A percentile compares a stretch with the other conserved stretches of the same genome.
These are phyloP conservation scores for Urosaurus nigricauda DNA, from an alignment of 2,797 vertebrate species.

Conservation along the genomic window DNA sequence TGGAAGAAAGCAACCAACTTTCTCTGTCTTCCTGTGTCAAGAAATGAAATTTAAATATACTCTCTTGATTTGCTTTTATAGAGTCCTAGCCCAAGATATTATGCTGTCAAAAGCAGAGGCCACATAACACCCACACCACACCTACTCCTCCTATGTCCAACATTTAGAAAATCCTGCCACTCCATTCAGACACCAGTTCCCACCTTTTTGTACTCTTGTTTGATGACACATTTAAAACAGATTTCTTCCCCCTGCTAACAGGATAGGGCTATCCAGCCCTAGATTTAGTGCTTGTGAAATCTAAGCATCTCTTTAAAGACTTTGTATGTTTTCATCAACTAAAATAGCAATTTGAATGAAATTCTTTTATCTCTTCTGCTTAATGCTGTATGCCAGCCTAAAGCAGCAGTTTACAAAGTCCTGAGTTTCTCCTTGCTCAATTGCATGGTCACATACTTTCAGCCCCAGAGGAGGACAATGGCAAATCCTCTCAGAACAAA, in stretches of 20 bases:
- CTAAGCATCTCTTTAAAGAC: constrained; percentile 58
- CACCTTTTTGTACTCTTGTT: neutral
- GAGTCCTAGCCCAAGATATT: neutral
- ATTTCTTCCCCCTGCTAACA: neutral
- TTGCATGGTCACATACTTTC: no score
- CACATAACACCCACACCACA: neutral
- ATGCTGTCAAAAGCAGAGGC: neutral
- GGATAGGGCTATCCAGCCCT: neutral
- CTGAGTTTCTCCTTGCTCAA: constrained; percentile 52
- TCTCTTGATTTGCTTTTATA: constrained; percentile 39
- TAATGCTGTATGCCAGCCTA: constrained; percentile 49
- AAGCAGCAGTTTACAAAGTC: constrained; percentile 38
- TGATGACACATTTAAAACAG: no score
- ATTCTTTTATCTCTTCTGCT: constrained; percentile 46
- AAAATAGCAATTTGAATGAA: constrained; percentile 49
- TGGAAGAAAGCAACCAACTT: constrained; percentile 56
- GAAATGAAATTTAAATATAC: constrained; percentile 67
- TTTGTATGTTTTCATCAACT: constrained; percentile 47
- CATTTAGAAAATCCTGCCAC: neutral
- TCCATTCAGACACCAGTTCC: neutral
- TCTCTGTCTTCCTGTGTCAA: constrained; percentile 64
- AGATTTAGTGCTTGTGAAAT: constrained; percentile 68
- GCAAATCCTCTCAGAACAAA: no score
- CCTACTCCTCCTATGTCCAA: neutral
- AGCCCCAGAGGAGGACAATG: no score